Conservation (phyloP, 2,797 vertebrate species). For the Gallinago solitaria region DNA sequence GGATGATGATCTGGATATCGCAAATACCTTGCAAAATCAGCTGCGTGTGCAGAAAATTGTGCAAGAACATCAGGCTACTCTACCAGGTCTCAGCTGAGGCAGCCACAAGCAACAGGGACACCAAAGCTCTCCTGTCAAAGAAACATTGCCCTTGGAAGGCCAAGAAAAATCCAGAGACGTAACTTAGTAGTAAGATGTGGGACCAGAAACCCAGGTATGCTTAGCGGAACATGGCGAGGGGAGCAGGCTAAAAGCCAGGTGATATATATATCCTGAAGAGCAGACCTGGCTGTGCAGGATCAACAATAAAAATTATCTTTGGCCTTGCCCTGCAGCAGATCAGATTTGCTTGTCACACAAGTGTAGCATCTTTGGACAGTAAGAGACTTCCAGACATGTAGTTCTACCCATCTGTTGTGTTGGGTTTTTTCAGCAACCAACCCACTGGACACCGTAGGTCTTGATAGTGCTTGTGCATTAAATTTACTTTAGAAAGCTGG, state of each 20-base stretch:
- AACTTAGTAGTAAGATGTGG: not conserved
- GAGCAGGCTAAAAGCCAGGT: not conserved
- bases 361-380: not conserved
- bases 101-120: not conserved
- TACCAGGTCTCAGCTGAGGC: not conserved
- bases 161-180: not conserved
- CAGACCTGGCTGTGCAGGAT: not conserved
- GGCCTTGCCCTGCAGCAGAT: not conserved
- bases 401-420: not conserved
- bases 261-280: not conserved
- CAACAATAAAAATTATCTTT: not conserved
- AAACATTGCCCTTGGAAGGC: not conserved
- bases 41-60: not conserved
- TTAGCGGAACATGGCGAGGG: not conserved
- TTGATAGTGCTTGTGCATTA: not conserved
- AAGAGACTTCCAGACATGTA: not conserved
- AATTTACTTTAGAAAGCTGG: not conserved
- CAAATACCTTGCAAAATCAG: conserved; percentile 22
- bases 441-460: not conserved
- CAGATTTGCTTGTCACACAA: not conserved
- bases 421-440: not conserved
- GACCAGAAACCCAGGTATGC: not conserved
- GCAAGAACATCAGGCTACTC: not conserved
- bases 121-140: not conserved
- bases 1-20: not conserved